Percentiles rank a stretch among this genome's conserved stretches.
phyloP scores from a whole-genome alignment of 2,113 vertebrate species.

The Ailuropoda melanoleuca region DNA sequence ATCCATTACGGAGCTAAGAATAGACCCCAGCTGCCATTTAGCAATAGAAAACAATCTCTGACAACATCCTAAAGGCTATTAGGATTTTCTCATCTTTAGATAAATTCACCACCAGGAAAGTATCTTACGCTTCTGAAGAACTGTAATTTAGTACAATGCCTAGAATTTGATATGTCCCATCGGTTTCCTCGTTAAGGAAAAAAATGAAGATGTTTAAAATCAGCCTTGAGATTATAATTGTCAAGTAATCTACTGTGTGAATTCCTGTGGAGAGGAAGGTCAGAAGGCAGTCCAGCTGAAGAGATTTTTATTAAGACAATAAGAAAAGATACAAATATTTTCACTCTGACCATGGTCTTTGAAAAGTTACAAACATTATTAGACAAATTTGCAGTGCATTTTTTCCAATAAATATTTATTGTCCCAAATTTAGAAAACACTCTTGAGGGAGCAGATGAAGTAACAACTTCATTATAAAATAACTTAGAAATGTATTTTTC shows the following conservation, averaged over 20 bases:
- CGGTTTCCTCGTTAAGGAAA: constrained; percentile 39
- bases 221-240: background rate
- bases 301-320: constrained; percentile 4
- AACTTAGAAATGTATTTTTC: background rate
- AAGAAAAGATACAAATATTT: constrained; percentile 25
- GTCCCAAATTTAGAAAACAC: background rate
- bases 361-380: background rate
- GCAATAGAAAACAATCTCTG: constrained; percentile 29
- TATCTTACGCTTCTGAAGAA: constrained; percentile 37
- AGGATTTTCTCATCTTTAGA: constrained; percentile 4
- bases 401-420: background rate
- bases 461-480: background rate
- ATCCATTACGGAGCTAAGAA: constrained; percentile 38
- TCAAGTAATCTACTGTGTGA: background rate
- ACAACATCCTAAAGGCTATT: background rate
- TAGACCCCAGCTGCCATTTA: constrained; percentile 40
- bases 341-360: background rate
- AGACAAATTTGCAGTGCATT: background rate
- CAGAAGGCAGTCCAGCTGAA: background rate
- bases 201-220: constrained; percentile 6
- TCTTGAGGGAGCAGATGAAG: background rate
- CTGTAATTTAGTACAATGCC: constrained; percentile 32
- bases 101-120: constrained; percentile 9
- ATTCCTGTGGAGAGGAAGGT: background rate
- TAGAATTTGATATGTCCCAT: background rate